phyloP scores from a whole-genome alignment of 2,113 vertebrate genomes.

The Bos taurus region ARS-UCD2.0 NC_037351.1:2498001-2498500 shows the following conservation, averaged over 20 bases:
- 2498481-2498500: constrained; percentile 52
- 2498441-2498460: neutral
- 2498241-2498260: neutral
- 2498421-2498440: too few relatives aligned
- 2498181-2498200: neutral
- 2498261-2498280: neutral
- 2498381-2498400: fast-evolving
- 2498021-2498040: fast-evolving
- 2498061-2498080: neutral
- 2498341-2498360: neutral
- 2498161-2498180: neutral
- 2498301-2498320: neutral
- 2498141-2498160: neutral
- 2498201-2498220: neutral
- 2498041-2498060: neutral
- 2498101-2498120: neutral
- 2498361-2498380: neutral
- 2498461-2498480: constrained; percentile 63
- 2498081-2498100: neutral
- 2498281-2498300: neutral
- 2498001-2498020: fast-evolving
- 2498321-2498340: neutral
- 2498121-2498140: too few relatives aligned
- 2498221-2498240: neutral
- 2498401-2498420: fast-evolving